These are phyloP conservation scores for Samia ricini DNA, from an alignment of 1,140 invertebrate species.

Conservation along the genomic window DNA sequence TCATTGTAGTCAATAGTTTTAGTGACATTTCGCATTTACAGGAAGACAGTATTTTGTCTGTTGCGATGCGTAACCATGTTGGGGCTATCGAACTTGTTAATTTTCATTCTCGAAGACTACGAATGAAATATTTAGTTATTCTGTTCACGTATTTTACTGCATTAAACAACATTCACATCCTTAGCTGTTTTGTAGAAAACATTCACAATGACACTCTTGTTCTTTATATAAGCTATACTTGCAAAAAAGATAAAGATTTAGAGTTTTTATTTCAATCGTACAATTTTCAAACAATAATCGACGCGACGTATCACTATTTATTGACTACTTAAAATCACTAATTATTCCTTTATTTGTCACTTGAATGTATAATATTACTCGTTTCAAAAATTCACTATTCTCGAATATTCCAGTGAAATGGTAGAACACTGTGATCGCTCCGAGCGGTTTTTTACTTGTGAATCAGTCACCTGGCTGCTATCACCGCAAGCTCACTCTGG, in stretches of 20 bases:
- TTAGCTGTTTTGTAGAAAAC: constrained; percentile 32
- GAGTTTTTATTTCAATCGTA: too few relatives aligned
- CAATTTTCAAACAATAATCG: too few relatives aligned
- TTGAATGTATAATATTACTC: too few relatives aligned
- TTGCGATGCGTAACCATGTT: constrained; percentile 41
- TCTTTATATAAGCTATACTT: too few relatives aligned
- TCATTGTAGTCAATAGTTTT: not conserved
- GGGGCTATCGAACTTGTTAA: constrained; percentile 65
- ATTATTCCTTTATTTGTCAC: not conserved
- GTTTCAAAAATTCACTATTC: too few relatives aligned
- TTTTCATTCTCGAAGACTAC: constrained; percentile 67
- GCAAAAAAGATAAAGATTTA: too few relatives aligned
- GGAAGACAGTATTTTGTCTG: constrained; percentile 26
- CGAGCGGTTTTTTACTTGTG: constrained; percentile 36
- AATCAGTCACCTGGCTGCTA: constrained; percentile 11
- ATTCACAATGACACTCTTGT: constrained; percentile 3
- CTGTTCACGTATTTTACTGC: constrained; percentile 52
- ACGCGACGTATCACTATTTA: not conserved
- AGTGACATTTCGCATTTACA: constrained; percentile 34
- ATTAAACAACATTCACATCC: constrained; percentile 56
- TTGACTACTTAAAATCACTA: not conserved
- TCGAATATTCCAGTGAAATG: not conserved
- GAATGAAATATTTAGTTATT: constrained; percentile 55
- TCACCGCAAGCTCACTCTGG: constrained; percentile 33
- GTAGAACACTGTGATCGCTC: constrained; percentile 15